phyloP scores from a whole-genome alignment of 2,797 vertebrate species.

The Notolabrus celidotus region DNA sequence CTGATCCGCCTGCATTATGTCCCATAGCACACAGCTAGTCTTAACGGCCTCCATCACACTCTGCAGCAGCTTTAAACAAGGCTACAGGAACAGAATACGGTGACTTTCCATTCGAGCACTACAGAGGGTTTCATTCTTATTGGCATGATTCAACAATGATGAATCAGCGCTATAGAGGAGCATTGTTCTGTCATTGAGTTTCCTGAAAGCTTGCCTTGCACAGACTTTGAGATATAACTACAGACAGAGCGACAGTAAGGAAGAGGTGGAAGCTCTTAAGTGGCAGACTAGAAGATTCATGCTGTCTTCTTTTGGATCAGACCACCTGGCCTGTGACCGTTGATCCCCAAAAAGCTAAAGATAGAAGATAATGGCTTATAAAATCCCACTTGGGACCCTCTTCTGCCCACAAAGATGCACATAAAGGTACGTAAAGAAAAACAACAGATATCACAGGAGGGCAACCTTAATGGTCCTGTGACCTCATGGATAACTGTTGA shows the following conservation, averaged over 20 bases:
- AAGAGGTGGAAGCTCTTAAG: background rate
- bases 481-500: background rate
- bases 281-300: constrained; percentile 14
- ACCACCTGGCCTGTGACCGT: constrained; percentile 50
- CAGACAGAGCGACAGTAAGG: constrained; percentile 8
- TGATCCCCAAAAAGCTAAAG: constrained; percentile 31
- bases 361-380: constrained; percentile 33
- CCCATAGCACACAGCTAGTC: constrained; percentile 15
- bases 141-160: constrained; percentile 51
- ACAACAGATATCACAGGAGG: background rate
- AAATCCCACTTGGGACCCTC: constrained; percentile 3
- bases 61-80: constrained; percentile 63
- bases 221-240: background rate
- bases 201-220: constrained; percentile 30
- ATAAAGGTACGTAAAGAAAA: too few relatives aligned
- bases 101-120: constrained; percentile 40
- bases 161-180: constrained; percentile 37
- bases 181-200: constrained; percentile 35
- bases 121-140: constrained; percentile 27
- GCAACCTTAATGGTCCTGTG: background rate
- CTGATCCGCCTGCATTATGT: constrained; percentile 47
- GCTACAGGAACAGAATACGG: constrained; percentile 59
- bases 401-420: background rate
- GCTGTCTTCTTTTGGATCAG: background rate
- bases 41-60: constrained; percentile 39